Base-by-base conservation (phyloP, 1,140 invertebrate species). In the Temnothorax longispinosus region DNA sequence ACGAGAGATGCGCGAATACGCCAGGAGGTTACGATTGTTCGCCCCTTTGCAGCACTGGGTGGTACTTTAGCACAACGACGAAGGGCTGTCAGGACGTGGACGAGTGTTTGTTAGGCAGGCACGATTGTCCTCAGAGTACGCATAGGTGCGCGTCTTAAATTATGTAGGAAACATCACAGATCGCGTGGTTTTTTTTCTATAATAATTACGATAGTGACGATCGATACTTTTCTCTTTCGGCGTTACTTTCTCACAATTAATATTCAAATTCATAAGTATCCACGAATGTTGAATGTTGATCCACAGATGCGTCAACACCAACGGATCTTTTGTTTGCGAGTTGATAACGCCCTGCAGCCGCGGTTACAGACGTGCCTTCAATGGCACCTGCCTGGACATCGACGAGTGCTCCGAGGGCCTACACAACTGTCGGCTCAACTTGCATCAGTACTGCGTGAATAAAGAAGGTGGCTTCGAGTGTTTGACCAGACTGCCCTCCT, bases 21-120 rank as follows among this genome's bases (percentile, higher is more conserved):
- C 95, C 94, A 1, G 97, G 98, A 3, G 96, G 97, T 4, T 98
- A 97, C 92, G 98, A 93, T 94, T 96, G 91, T 97, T 97, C 92
- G 96, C 97, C 1, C 75, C 93, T 10, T 96, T 98, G 7, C 96
- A 97, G 76, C 3, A 47, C 78, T 2, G 94, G 94, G 18, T 94
- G 94, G 94, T 93, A 89, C 35, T 94, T 93, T 91, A 95, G 95
- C 35, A 92, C 96, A 72, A 71, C 93, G 21, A 96, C 96, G 80
- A 96, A 97, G 90, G 96, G 96, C 69, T 99, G 98, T 94, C 96
- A 97, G 80, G 99, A 99, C 93, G 98, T 99, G 13, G 97, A 99
- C 92, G 99, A 99, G 94, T 99, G 99, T 69, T 89, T 93, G 18
- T 78, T 94, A 11, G 94, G 94, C 15, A 92, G 91, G 6, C 94